Base-by-base conservation (phyloP, 2,888 invertebrate genomes). In the Blastobasis adustella region DNA sequence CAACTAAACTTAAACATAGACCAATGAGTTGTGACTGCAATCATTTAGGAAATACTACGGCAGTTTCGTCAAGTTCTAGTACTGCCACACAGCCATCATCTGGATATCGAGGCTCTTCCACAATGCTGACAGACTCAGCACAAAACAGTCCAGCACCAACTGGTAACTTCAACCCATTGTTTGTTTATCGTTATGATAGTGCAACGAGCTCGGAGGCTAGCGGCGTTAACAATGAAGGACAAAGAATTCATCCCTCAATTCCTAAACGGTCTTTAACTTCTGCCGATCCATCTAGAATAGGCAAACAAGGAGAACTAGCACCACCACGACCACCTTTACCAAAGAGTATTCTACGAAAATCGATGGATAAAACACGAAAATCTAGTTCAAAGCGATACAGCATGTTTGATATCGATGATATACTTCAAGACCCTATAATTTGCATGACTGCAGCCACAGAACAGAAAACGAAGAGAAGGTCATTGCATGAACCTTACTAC, bases 51-150 rank as follows among this genome's bases (percentile, higher is more conserved):
- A 90, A 90, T 51, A 88, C 85, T 53, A 90, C 89, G 40, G 89
- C 90, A 37, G 88, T 91, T 37, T 93, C 93, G 4, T 91, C 92
- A 9, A 91, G 92, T 75, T 92, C 94, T 56, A 92, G 93, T 63
- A 92, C 94, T 54, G 90, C 91, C 36, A 95, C 95, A 44, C 95
- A 95, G 69, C 95, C 95, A 6, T 95, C 95, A 47, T 95, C 95
- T 9, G 96, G 96, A 3, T 96, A 95, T 69, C 90, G 96, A 58
- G 96, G 96, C 42, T 96, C 96, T 0, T 96, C 96, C 0, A 95
- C 95, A 1, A 92, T 95, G 79, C 81, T 95, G 6, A 92, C 94
- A 5, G 95, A 95, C 62, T 90, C 91, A 10, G 92, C 93, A n/a
- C 92, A 92, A 68, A 92, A 92, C 60, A 92, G 92, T 61, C 92